These are phyloP conservation scores for Euproctis similis DNA, from an alignment of 2,888 invertebrate species.

Conservation along the genomic window DNA sequence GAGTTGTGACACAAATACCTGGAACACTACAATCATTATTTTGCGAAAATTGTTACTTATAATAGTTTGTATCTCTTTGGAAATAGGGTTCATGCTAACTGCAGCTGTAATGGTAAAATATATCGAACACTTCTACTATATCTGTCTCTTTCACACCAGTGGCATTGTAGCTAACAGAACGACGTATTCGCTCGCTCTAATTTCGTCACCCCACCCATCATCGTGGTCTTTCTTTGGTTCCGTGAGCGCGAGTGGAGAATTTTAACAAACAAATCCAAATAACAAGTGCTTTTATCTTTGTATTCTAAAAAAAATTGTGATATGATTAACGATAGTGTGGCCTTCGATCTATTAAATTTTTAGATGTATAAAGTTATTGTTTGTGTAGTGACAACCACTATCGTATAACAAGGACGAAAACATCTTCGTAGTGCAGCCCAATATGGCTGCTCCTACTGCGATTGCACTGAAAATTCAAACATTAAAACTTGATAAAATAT, in stretches of 20 bases:
- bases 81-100: slow-evolving; percentile 9
- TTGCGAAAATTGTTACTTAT: no score
- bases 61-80: fast-evolving
- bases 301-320: slow-evolving; percentile 6
- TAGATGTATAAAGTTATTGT: slow-evolving; percentile 7
- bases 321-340: neutral
- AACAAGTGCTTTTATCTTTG: slow-evolving; percentile 1
- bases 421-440: slow-evolving; percentile 51
- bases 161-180: slow-evolving; percentile 1
- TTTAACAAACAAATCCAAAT: slow-evolving; percentile 8
- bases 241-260: slow-evolving; percentile 32
- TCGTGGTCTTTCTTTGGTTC: slow-evolving; percentile 39
- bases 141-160: slow-evolving; percentile 36
- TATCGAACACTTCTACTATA: slow-evolving; percentile 40
- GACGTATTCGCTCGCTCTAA: slow-evolving; percentile 31
- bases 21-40: no score
- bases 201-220: slow-evolving; percentile 41
- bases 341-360: slow-evolving; percentile 3
- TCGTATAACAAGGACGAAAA: slow-evolving; percentile 56
- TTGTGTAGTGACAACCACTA: slow-evolving; percentile 16
- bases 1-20: no score
- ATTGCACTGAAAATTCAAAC: slow-evolving; percentile 44
- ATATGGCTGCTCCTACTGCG: slow-evolving; percentile 67
- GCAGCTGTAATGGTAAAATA: slow-evolving; percentile 6
- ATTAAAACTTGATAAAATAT: slow-evolving; percentile 76